phyloP scores from a whole-genome alignment of 2,113 vertebrate species.

The Orycteropus afer region DNA sequence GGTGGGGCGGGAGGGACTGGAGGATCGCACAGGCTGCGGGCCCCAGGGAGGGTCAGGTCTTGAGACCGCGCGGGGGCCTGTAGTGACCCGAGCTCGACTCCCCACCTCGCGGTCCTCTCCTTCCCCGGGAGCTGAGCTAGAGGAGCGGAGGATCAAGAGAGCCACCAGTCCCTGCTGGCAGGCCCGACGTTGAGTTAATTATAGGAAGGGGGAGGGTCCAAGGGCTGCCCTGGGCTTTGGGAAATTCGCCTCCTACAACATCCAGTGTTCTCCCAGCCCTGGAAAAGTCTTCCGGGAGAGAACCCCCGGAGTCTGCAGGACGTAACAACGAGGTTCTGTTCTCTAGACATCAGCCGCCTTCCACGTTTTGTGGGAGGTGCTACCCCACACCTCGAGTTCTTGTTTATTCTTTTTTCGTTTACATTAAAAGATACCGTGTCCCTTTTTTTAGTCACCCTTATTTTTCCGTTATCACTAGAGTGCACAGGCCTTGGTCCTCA shows the following conservation, averaged over 20 bases:
- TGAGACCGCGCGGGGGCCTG: neutral
- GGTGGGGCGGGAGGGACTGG: neutral
- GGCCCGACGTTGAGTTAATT: neutral
- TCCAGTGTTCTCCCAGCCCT: neutral
- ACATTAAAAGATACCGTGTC: neutral
- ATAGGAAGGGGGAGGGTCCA: constrained; percentile 35
- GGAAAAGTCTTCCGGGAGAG: neutral
- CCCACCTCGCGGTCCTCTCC: neutral
- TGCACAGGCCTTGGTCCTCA: constrained; percentile 32
- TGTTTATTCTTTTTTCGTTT: constrained; percentile 27
- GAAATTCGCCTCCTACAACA: neutral
- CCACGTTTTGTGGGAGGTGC: neutral
- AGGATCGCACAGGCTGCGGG: neutral
- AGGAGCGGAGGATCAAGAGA: neutral
- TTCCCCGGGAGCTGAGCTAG: neutral
- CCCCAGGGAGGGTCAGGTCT: neutral
- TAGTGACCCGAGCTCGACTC: neutral
- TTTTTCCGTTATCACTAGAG: constrained; percentile 43
- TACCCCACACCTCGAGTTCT: neutral
- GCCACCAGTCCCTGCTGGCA: neutral
- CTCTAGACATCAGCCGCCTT: neutral
- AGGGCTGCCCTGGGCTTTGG: neutral
- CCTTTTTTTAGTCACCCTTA: constrained; percentile 13
- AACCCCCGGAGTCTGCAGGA: neutral
- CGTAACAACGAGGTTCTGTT: neutral